Percentiles rank a stretch among this genome's conserved stretches.
Conservation (phyloP, 2,113 vertebrate species). For the Paralichthys olivaceus region DNA sequence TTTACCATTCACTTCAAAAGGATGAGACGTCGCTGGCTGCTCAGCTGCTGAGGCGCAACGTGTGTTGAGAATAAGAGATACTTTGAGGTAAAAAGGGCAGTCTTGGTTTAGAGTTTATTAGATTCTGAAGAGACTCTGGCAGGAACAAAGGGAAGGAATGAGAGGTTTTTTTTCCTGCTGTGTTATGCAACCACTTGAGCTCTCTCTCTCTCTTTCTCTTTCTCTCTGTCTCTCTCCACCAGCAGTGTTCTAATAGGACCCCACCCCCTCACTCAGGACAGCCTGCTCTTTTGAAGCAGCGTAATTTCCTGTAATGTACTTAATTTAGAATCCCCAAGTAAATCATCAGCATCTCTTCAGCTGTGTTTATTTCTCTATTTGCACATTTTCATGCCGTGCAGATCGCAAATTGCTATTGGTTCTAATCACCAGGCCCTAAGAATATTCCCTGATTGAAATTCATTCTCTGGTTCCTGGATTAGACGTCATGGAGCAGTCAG, state of each 20-base stretch:
- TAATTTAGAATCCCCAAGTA: conserved; percentile 77
- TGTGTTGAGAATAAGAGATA: conserved; percentile 70
- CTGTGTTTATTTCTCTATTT: conserved; percentile 60
- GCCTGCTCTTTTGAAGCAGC: conserved; percentile 79
- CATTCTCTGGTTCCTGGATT: conserved; percentile 62
- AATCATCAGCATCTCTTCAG: conserved; percentile 72
- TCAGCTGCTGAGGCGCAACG: conserved; percentile 46
- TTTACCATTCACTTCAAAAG: conserved; percentile 63
- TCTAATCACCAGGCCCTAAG: conserved; percentile 62
- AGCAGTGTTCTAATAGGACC: conserved; percentile 77
- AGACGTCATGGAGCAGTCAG: conserved; percentile 54
- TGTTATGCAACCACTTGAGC: conserved; percentile 82
- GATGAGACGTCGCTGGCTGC: conserved; percentile 58
- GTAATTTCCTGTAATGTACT: conserved; percentile 82
- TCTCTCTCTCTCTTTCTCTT: conserved; percentile 41
- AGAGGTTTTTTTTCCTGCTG: conserved; percentile 62
- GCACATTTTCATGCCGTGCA: conserved; percentile 46
- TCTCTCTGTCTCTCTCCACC: conserved; percentile 57
- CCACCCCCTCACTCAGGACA: conserved; percentile 80
- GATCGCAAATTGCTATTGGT: conserved; percentile 66
- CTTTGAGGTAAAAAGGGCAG: conserved; percentile 70
- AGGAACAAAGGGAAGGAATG: conserved; percentile 83
- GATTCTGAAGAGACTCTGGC: conserved; percentile 80
- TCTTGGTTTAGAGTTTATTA: conserved; percentile 77
- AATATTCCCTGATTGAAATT: conserved; percentile 67